phyloP scores from a whole-genome alignment of 2,888 invertebrate species.

The Andrena dorsata region DNA sequence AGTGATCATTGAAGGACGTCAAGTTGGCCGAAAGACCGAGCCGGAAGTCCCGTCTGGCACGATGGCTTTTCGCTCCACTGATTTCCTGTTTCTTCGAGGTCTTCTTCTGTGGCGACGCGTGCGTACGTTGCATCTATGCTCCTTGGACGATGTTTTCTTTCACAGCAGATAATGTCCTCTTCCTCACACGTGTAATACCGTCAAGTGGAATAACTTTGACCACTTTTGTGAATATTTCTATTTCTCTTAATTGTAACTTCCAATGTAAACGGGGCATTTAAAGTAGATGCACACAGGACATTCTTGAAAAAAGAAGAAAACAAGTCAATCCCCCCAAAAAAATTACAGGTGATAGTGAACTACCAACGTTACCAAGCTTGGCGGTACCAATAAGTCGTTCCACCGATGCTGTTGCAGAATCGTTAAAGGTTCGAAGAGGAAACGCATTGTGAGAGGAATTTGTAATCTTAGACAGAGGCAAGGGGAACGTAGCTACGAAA shows the following conservation, averaged over 20 bases:
- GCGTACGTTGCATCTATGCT: slow-evolving; percentile 34
- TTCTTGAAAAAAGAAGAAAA: too few species aligned
- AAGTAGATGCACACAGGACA: too few species aligned
- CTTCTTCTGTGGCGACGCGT: slow-evolving; percentile 57
- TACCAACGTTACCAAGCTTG: too few species aligned
- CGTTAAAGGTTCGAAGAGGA: slow-evolving; percentile 45
- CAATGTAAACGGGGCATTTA: too few species aligned
- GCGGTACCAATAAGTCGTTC: neutral
- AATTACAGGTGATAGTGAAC: too few species aligned
- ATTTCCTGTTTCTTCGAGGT: slow-evolving; percentile 60
- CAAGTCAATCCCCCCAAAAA: too few species aligned
- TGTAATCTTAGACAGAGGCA: slow-evolving; percentile 33
- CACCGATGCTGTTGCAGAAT: slow-evolving; percentile 37
- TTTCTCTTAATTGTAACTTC: too few species aligned
- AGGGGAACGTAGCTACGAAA: slow-evolving; percentile 29
- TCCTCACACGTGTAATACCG: slow-evolving; percentile 17
- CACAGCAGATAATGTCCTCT: slow-evolving; percentile 27
- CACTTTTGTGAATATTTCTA: too few species aligned
- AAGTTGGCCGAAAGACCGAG: slow-evolving; percentile 48
- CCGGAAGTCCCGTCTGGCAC: slow-evolving; percentile 61
- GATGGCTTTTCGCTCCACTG: slow-evolving; percentile 60
- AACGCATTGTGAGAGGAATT: slow-evolving; percentile 61
- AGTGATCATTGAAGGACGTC: slow-evolving; percentile 21
- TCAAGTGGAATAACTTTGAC: neutral
- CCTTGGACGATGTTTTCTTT: slow-evolving; percentile 35